These are phyloP conservation scores for Apistogramma diplotaenia DNA, from an alignment of 2,113 vertebrate genomes.

Conservation along the genomic window DNA sequence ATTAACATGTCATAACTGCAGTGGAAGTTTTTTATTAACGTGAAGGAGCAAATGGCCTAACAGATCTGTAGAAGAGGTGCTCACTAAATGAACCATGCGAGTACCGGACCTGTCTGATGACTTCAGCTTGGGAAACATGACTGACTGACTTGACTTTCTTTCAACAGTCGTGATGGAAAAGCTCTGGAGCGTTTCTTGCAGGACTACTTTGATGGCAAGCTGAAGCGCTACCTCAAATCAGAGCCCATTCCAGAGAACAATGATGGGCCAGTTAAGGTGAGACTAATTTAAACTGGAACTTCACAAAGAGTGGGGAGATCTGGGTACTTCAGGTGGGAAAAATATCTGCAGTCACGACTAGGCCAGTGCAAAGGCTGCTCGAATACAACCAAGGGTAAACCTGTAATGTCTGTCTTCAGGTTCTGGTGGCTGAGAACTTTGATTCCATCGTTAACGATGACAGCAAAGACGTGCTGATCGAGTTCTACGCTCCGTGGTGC, in stretches of 20 bases:
- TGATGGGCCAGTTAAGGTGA: conserved; percentile 94
- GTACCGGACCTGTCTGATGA: neutral
- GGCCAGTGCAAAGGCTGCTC: too few species aligned
- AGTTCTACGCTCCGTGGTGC: conserved; percentile 98
- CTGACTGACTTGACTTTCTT: neutral
- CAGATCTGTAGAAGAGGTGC: neutral
- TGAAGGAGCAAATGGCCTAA: neutral
- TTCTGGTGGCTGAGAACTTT: conserved; percentile 95
- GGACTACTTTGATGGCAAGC: conserved; percentile 88
- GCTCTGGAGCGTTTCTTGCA: conserved; percentile 92
- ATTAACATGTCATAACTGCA: too few species aligned
- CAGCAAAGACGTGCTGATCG: conserved; percentile 93
- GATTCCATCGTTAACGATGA: conserved; percentile 94
- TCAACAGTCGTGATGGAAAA: conserved; percentile 89
- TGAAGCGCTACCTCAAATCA: conserved; percentile 95
- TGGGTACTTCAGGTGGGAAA: neutral
- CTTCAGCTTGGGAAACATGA: neutral
- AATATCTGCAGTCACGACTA: too few species aligned
- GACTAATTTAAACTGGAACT: neutral
- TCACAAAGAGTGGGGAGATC: neutral
- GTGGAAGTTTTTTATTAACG: too few species aligned
- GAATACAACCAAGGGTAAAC: neutral
- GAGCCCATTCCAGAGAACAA: conserved; percentile 92
- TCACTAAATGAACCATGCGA: neutral
- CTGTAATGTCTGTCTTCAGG: conserved; percentile 66